Evolutionary conservation across 2,113 vertebrate genomes (phyloP), one percentile per base, ranked within the genome.

Genomic region (Zapornia atra): DNA sequence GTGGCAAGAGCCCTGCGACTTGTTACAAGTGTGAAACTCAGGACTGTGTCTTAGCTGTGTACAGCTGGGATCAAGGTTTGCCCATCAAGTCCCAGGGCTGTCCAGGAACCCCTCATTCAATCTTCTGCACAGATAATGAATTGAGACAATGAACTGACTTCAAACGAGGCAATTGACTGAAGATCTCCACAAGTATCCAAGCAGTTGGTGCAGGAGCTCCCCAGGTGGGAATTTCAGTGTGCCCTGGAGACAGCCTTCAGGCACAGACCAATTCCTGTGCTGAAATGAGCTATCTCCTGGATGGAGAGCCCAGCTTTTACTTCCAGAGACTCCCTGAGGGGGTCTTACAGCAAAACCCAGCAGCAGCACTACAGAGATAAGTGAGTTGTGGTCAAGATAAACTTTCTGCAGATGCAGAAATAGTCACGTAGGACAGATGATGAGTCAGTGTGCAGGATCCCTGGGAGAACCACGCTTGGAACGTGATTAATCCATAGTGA

Each of bases 361-460:
- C 20, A 15, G 6, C 2, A 8, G 15, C 44, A 18, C 44, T 1
- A 2, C 1, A 3, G 2, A 68, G 86, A 24, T 16, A 53, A 93
- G 25, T 28, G 13, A 33, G 12, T 16, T 22, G 29, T n/a, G 13
- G 31, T 3, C 44, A 33, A 11, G 28, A n/a, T 21, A 31, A 59
- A 63, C 24, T 6, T 36, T 29, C 44, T 85, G 75, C 34, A 50
- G 82, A n/a, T 1, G 10, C 34, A 61, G 57, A 18, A 26, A 17
- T 1, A 20, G 31, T 75, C 92, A 64, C 3, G 14, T 64, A 64
- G 82, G 53, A 19, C 42, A 44, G 34, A 25, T 5, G 56, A 26
- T 26, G 3, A 22, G 48, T 6, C 18, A 42, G 3, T 4, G 5
- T 1, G 9, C 8, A 6, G 14, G 28, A 12, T 0, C 18, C 26